A percentile compares a stretch with the other conserved stretches of the same genome.
Conservation (phyloP, 2,888 invertebrate genomes). For the Mesoligia furuncula region DNA sequence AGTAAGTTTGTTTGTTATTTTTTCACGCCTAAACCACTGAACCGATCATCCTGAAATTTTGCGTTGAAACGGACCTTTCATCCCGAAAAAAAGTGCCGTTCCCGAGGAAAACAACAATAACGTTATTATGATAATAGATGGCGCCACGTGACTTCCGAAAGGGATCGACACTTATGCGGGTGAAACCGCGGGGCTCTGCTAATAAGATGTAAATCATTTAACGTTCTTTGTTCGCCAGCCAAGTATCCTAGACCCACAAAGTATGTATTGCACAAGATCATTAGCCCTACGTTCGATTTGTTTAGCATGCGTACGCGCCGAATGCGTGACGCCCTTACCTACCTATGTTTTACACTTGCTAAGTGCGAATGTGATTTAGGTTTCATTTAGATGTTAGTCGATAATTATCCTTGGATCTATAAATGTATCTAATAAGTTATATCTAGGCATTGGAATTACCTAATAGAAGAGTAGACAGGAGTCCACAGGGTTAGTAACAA, state of each 20-base stretch:
- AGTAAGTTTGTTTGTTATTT: too few relatives aligned
- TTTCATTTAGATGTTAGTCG: conserved; percentile 17
- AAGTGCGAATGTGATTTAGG: conserved; percentile 26
- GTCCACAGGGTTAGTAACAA: too few relatives aligned
- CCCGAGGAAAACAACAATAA: too few relatives aligned
- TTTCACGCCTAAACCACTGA: too few relatives aligned
- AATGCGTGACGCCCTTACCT: conserved; percentile 44
- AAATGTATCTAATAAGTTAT: conserved; percentile 11
- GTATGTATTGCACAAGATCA: conserved; percentile 38
- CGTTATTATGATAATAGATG: too few relatives aligned
- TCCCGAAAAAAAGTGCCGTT: too few relatives aligned
- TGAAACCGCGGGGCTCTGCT: too few relatives aligned
- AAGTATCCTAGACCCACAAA: conserved; percentile 52
- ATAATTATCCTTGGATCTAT: conserved; percentile 35
- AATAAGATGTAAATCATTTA: conserved; percentile 1
- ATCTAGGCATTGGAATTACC: neutral
- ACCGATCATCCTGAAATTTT: too few relatives aligned
- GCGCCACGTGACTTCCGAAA: too few relatives aligned
- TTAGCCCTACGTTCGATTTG: conserved; percentile 42
- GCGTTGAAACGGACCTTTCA: too few relatives aligned
- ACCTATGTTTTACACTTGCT: neutral
- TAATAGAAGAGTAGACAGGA: neutral
- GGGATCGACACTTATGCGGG: too few relatives aligned
- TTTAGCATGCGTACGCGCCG: conserved; percentile 34
- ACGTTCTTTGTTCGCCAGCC: conserved; percentile 30